Evolutionary conservation across 1,140 invertebrate genomes (phyloP), one percentile per base, ranked within the genome.

Genomic region (Lordiphosa stackelbergi): DNA sequence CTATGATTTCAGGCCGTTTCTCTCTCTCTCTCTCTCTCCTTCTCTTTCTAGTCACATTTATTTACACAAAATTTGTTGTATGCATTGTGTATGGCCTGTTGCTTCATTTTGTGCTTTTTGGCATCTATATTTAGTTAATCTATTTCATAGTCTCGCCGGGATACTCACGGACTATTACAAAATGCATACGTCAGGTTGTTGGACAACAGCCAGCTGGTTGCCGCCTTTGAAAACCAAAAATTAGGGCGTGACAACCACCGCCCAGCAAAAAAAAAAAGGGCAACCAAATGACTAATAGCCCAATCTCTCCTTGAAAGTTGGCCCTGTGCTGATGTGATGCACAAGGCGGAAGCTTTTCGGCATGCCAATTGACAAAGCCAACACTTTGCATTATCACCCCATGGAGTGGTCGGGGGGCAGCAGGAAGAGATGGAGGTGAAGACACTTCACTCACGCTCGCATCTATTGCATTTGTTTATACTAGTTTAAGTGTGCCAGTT

Each of bases 341-440:
- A 66, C 66, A 75, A 75, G 72, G 63, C 70, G 71, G 72, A 75
- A 75, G 72, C 54, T 48, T 51, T 47, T 34, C 5, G 36, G 41
- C 53, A 40, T 60, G 75, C 41, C 70, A 73, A 70, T 70, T 79
- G 66, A 66, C 53, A 66, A 60, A 73, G 59, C 64, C 46, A 75
- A 69, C 60, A 79, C 28, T 43, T 65, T 49, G 22, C 54, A 53
- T 61, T 63, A 58, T 63, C 46, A 34, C 11, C 45, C 13, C n/a
- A 40, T 31, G 28, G n/a, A 22, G n/a, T 42, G 10, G 38, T 9
- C 34, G 7, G 4, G 22, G 11, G 2, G 34, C 3, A 6, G n/a
- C 2, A 9, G 24, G 16, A 19, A 28, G 13, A 28, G 6, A 31
- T 35, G 35, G 38, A 16, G 31, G 28, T 12, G 5, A 9, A 28